Conservation (phyloP, 2,113 vertebrate species). For the Microtus oregoni region DNA sequence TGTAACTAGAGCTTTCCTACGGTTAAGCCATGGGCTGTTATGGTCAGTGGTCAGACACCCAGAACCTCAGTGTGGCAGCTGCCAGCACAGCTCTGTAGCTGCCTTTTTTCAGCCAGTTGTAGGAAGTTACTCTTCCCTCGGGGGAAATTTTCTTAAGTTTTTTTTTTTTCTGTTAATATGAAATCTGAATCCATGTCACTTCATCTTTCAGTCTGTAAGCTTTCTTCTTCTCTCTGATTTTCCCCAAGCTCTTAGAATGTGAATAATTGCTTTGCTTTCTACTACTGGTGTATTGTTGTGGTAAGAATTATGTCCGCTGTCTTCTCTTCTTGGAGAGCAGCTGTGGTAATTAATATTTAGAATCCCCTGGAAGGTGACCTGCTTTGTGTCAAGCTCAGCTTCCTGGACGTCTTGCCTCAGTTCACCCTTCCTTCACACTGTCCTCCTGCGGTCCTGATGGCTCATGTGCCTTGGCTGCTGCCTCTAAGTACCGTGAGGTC, state of each 20-base stretch:
- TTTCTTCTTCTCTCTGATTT: neutral
- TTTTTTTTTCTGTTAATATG: slow-evolving; percentile 60
- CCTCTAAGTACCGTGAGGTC: neutral
- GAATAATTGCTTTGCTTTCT: slow-evolving; percentile 71
- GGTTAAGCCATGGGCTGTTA: slow-evolving; percentile 81
- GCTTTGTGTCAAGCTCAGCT: slow-evolving; percentile 52
- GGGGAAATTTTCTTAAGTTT: neutral
- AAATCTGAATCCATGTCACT: slow-evolving; percentile 72
- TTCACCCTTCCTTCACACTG: neutral
- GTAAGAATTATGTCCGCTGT: slow-evolving; percentile 73
- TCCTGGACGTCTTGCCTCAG: slow-evolving; percentile 32
- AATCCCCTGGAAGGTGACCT: slow-evolving; percentile 59
- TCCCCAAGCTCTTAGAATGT: slow-evolving; percentile 40
- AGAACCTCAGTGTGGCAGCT: slow-evolving; percentile 41
- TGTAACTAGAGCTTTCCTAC: slow-evolving; percentile 71
- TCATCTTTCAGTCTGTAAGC: slow-evolving; percentile 55
- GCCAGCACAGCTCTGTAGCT: slow-evolving; percentile 71
- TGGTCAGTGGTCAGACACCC: slow-evolving; percentile 66
- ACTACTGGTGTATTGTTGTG: slow-evolving; percentile 64
- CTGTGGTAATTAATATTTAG: slow-evolving; percentile 34
- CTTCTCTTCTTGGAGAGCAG: slow-evolving; percentile 71
- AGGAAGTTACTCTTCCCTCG: slow-evolving; percentile 58
- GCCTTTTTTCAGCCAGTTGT: slow-evolving; percentile 46
- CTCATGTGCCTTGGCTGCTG: neutral
- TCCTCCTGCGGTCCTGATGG: neutral